A percentile compares a stretch with the other conserved stretches of the same genome.
Evolutionary conservation across 1,140 invertebrate genomes (phyloP).

Genomic region (Lasaia peninsularis): DNA sequence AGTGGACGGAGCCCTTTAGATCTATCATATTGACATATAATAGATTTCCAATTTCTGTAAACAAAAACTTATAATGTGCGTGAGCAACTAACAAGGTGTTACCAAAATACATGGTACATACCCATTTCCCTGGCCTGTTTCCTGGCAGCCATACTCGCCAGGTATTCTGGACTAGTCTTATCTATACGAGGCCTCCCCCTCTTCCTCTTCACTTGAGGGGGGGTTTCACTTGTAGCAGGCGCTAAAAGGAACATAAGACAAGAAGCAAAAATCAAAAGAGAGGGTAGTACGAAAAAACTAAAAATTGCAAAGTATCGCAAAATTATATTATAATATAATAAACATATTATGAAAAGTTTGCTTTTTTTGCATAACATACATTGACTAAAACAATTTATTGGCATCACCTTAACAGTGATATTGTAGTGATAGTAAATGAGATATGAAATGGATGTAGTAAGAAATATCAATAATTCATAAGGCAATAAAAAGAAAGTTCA

Average conservation of each 20-base stretch:
- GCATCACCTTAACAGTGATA: no score
- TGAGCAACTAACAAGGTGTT: neutral
- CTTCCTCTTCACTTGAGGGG: conserved; percentile 50
- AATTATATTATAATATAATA: no score
- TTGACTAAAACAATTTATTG: no score
- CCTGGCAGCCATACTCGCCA: conserved; percentile 50
- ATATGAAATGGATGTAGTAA: neutral
- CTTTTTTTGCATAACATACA: no score
- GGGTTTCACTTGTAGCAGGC: conserved; percentile 32
- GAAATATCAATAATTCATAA: no score
- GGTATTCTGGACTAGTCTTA: conserved; percentile 54
- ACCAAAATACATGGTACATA: conserved; percentile 18
- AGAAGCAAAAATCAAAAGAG: conserved; percentile 24
- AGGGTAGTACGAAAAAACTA: conserved; percentile 23
- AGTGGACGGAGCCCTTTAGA: no score
- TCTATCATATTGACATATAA: no score
- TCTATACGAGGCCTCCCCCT: conserved; percentile 55
- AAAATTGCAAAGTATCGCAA: conserved; percentile 22
- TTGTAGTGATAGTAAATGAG: no score
- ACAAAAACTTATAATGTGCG: no score
- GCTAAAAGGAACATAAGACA: conserved; percentile 27
- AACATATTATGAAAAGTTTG: no score
- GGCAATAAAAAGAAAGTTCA: no score
- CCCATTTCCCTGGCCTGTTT: conserved; percentile 55
- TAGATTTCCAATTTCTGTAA: no score